Evolutionary conservation across 2,113 vertebrate genomes (phyloP).

Genomic region (Lepus europaeus): DNA sequence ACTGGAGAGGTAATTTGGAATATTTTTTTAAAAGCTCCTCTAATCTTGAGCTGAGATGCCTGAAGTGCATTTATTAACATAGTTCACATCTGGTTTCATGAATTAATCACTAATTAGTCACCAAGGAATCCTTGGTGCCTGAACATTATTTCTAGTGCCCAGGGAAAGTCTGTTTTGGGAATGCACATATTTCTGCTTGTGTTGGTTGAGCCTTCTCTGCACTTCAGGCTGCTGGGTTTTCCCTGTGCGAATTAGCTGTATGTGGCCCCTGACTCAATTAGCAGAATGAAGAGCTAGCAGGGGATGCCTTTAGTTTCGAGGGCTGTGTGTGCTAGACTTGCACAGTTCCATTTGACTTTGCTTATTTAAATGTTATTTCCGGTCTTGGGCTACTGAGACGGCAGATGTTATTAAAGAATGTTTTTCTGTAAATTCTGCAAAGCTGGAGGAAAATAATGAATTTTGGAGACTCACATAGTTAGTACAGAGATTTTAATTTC

Average conservation of each 20-base stretch:
- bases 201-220: not conserved
- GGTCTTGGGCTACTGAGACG: not conserved
- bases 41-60: not conserved
- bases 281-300: not conserved
- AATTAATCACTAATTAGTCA: not conserved
- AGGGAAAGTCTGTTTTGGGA: not conserved
- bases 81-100: not conserved
- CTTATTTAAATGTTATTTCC: not conserved
- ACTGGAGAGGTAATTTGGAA: not conserved
- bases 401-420: not conserved
- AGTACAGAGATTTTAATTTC: not conserved
- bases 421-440: not conserved
- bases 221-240: not conserved
- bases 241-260: conserved; percentile 5
- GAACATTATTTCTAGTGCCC: not conserved
- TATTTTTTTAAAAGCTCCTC: not conserved
- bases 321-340: conserved; percentile 20
- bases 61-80: not conserved
- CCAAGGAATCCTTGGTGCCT: not conserved
- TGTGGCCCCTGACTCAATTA: not conserved
- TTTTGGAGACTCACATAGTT: not conserved
- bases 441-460: not conserved
- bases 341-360: conserved; percentile 1
- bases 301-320: conserved; percentile 1
- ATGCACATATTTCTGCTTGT: not conserved